A percentile compares a stretch with the other conserved stretches of the same genome.
These are phyloP conservation scores for Zosterops lateralis DNA, from an alignment of 2,113 vertebrate genomes.

Conservation along the genomic window DNA sequence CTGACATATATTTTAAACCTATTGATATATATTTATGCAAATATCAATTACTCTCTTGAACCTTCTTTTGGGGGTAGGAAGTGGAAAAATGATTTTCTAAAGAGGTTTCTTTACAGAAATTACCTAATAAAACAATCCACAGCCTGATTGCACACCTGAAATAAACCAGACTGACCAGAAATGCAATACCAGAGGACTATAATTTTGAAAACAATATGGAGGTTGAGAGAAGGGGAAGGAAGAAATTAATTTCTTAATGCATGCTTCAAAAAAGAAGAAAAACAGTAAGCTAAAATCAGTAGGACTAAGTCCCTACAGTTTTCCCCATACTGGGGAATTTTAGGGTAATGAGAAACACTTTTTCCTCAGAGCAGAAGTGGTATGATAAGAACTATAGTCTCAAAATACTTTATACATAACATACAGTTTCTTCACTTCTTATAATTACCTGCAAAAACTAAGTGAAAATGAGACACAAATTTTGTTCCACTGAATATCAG, in stretches of 20 bases:
- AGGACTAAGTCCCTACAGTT: not conserved
- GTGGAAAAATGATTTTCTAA: not conserved
- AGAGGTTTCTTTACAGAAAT: not conserved
- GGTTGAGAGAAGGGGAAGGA: not conserved
- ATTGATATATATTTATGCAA: not conserved
- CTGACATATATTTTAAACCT: not conserved
- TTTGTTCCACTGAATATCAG: not conserved
- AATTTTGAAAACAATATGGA: not conserved
- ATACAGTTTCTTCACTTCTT: not conserved
- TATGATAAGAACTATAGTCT: not conserved
- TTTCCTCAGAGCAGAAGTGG: not conserved
- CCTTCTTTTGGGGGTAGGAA: not conserved
- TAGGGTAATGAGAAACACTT: not conserved
- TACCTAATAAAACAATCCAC: not conserved
- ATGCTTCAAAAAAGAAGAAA: not conserved
- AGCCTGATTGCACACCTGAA: not conserved
- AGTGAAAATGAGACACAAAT: not conserved
- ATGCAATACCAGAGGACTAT: not conserved
- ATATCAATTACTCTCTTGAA: not conserved
- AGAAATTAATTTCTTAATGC: constrained; percentile 2
- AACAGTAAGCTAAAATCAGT: not conserved
- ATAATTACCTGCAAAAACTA: not conserved
- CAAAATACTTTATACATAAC: not conserved
- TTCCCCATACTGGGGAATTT: not conserved
- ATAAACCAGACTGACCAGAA: not conserved